Evolutionary conservation across 2,888 invertebrate genomes (phyloP), one percentile per base, ranked within the genome.

Genomic region (Frankliniella intonsa): DNA sequence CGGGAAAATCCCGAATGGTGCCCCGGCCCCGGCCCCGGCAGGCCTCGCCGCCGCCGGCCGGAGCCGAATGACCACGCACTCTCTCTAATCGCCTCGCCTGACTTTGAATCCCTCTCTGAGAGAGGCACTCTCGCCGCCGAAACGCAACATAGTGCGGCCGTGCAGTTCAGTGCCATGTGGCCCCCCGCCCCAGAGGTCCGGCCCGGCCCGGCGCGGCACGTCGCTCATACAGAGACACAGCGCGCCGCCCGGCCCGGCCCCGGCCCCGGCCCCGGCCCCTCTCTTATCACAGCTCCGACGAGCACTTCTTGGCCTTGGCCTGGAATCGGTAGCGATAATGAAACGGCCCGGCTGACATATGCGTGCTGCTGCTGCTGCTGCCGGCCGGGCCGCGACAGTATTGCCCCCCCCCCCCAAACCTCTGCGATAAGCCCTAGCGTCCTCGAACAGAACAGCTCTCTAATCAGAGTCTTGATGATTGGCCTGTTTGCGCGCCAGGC

Each of bases 221-320:
- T n/a, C n/a, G n/a, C n/a, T n/a, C n/a, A n/a, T n/a, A n/a, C n/a
- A n/a, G n/a, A n/a, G n/a, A 55, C 55, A 38, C 38, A 38, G 38
- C 17, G 55, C 55, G 3, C 55, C 55, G 14, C 55, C 14, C 55
- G 55, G 55, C 55, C 55, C 3, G 55, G 14, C 55, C 55, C 55
- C 5, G 55, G n/a, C n/a, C n/a, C n/a, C 55, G 55, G 55, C 55
- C 55, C 55, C 38, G 5, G 2, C 62, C 62, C 62, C 38, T 38
- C 38, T 38, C 3, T 38, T 38, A 38, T 38, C 38, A 5, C 38
- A 3, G 38, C 38, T 38, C 38, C 38, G 38, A 38, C 38, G 38
- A 38, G 22, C 69, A 76, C 69, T 76, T 76, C 69, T 76, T 76
- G 69, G 22, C 69, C 69, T 76, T 76, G 69, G 69, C 69, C 69